Base-by-base conservation (phyloP, 2,888 invertebrate genomes). In the Epinotia demarniana region DNA sequence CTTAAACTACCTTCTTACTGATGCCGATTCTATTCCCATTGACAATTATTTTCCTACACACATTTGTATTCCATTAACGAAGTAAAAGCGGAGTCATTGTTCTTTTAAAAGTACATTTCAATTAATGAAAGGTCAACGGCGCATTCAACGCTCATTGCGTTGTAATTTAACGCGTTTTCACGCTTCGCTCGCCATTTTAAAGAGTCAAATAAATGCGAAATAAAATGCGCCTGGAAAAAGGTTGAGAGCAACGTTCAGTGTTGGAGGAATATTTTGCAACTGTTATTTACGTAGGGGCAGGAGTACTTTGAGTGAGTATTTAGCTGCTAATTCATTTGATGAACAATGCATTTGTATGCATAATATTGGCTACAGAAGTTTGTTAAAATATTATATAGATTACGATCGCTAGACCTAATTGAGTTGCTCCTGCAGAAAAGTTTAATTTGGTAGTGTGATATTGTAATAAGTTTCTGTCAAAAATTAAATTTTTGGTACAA, bases 121-220 rank as follows among this genome's bases (percentile, higher is more conserved):
- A 71, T 75, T 75, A 71, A 60, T n/a, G 23, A 70, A 70, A 71
- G 70, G 70, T 66, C 70, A 70, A 49, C 53, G 64, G 9, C 53
- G 60, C 39, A 64, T 75, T 71, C 16, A 71, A 53, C 27, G 60
- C 49, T 70, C 64, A 64, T 72, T 64, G n/a, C 64, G 23, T 27
- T 33, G 58, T 62, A 66, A 64, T 72, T 73, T 53, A 60, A 71
- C 18, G n/a, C 64, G 49, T 75, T 75, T 66, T 60, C 67, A 49
- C n/a, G 39, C 64, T 16, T 66, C 46, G 49, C 62, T 6, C 23
- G 55, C 39, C 69, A 62, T 68, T 73, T 68, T 46, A 49, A 67
- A 63, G 19, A 68, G 49, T 58, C 5, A 18, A 63, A 69, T 74
- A 49, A 70, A 75, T 55, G 70, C 1, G 5, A 66, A 66, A 60